A percentile compares a stretch with the other conserved stretches of the same genome.
Conservation (phyloP, 2,113 vertebrate species). For the Melozone crissalis region DNA sequence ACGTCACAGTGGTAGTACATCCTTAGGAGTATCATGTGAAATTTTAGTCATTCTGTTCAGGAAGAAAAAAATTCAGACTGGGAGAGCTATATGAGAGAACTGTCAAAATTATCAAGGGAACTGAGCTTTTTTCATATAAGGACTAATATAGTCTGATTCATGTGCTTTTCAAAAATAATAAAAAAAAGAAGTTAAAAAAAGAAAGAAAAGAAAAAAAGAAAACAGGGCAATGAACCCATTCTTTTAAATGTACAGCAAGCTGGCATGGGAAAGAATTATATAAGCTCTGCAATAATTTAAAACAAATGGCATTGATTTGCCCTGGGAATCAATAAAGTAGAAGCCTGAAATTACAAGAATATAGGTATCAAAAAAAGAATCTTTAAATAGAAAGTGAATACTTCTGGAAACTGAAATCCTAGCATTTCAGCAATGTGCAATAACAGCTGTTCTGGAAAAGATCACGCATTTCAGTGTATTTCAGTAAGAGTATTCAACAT, state of each 20-base stretch:
- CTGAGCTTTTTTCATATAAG: neutral
- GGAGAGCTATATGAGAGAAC: neutral
- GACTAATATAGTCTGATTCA: neutral
- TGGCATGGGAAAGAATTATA: neutral
- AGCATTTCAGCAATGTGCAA: neutral
- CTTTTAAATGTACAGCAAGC: neutral
- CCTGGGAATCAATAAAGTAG: neutral
- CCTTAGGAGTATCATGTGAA: neutral
- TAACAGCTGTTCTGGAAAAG: neutral
- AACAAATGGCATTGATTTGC: neutral
- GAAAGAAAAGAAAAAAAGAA: rapidly evolving
- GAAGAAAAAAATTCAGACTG: neutral
- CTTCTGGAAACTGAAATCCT: neutral
- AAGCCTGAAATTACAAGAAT: neutral
- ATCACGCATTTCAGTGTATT: neutral
- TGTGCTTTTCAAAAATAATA: neutral
- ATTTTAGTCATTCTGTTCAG: neutral
- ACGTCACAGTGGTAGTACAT: neutral
- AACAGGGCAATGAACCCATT: neutral
- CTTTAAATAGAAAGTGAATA: neutral
- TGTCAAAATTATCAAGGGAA: neutral
- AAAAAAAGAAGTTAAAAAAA: too few relatives aligned
- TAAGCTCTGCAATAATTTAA: neutral
- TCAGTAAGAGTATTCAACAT: neutral
- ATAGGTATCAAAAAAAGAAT: neutral